Evolutionary conservation across 2,113 vertebrate genomes (phyloP).

Genomic region (Vidua chalybeata): DNA sequence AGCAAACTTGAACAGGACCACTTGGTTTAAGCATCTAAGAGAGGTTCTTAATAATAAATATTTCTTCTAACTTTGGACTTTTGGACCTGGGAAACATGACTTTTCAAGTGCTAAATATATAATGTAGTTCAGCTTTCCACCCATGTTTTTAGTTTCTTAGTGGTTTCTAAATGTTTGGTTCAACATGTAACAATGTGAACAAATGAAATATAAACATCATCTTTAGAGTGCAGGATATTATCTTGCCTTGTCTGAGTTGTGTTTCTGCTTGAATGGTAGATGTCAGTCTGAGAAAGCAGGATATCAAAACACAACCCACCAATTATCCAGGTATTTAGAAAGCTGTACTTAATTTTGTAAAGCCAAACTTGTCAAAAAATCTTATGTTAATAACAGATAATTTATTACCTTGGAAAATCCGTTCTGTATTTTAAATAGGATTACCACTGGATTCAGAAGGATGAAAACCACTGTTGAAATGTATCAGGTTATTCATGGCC

Average conservation of each 20-base stretch:
- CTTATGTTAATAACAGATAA: not conserved
- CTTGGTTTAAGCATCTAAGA: not conserved
- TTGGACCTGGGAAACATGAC: not conserved
- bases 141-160: not conserved
- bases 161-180: not conserved
- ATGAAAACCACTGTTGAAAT: slow-evolving; percentile 10
- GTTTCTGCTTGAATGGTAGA: not conserved
- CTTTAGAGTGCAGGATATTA: not conserved
- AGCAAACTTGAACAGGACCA: not conserved
- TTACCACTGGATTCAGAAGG: slow-evolving; percentile 1
- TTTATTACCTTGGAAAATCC: slow-evolving; percentile 30
- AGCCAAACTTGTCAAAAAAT: not conserved
- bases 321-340: not conserved
- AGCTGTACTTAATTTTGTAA: not conserved
- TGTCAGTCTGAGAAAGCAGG: not conserved
- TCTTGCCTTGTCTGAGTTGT: not conserved
- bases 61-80: not conserved
- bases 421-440: not conserved
- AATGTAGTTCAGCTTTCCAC: not conserved
- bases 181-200: not conserved
- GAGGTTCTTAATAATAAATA: not conserved
- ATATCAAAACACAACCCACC: not conserved
- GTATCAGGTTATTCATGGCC: not conserved
- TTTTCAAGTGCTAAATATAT: not conserved
- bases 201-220: not conserved